Base-by-base conservation (phyloP, 2,797 vertebrate species). In the Enteromius argenteus region DNA sequence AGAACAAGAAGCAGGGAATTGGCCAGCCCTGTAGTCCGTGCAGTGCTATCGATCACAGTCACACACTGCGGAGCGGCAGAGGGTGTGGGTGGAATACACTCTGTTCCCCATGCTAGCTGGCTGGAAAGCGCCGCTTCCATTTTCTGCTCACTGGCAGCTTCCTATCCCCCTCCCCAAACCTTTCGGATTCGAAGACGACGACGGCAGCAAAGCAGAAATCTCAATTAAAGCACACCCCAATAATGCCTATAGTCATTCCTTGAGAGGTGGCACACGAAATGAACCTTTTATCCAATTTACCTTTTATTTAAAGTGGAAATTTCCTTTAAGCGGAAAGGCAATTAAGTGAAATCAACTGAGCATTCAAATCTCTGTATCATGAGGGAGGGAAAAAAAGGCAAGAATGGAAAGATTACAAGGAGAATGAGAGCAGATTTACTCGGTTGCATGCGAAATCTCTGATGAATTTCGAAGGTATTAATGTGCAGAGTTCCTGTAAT, bases 281-380 rank as follows among this genome's bases (percentile, higher is more conserved):
- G 84, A 94, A 93, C 90, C 93, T 91, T 94, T 95, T 93, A 93
- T 93, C 92, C 92, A 89, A 94, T 95, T 95, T 95, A 95, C 93
- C 94, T 95, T 95, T 95, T 94, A 95, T 94, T 95, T 95, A 94
- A 94, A 93, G 92, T 92, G 90, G 87, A 88, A 91, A 84, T 93
- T 92, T 91, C 91, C 90, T 93, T 94, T 93, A 92, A 95, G 92
- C 92, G 88, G 92, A 95, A 95, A 95, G 92, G 94, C 94, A 96
- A 95, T 96, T 95, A 95, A 94, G 91, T 93, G 93, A 93, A 95
- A 94, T 95, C 94, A 95, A 92, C 94, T 94, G 92, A 94, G 93
- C 92, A 94, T 94, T 94, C 89, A 94, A 93, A 95, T 94, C 92
- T 93, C 90, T 92, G 93, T 92, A 95, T 95, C 93, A 89, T 89